Base-by-base conservation (phyloP, 2,888 invertebrate species). In the Ormyrus pomaceus region DNA sequence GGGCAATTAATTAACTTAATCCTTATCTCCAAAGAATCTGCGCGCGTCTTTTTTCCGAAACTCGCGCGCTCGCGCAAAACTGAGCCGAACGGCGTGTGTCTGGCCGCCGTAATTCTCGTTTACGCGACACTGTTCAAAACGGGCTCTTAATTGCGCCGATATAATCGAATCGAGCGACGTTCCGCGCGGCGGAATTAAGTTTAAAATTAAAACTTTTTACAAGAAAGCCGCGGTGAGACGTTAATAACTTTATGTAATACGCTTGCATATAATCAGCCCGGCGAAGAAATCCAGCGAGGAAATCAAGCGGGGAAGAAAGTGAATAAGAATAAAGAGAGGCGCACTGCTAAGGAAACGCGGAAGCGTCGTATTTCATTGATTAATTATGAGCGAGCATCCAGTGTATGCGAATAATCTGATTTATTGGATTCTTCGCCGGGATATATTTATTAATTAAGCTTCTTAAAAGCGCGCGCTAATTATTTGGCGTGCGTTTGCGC, bases 301-400 rank as follows among this genome's bases (percentile, higher is more conserved):
- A 71, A 46, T 10, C 7, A 51, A 51, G 6, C 5, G 51, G 9
- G 61, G 61, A 61, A 70, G 71, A 61, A 53, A 71, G 59, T 50
- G 59, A 59, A 71, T 50, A 70, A 71, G 59, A 71, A 71, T 19
- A 10, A 34, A 45, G 45, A 56, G 46, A 46, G 4, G 48, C 58
- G 46, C 11, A 34, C 48, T n/a, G 3, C 11, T 51, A 59, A 71
- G 70, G 59, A 71, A 71, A 71, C 13, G 70, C 70, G 70, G 70
- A 71, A 71, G 70, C 70, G 46, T 19, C 46, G 56, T 59, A 59
- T 59, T 71, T 59, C 70, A 59, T 59, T 71, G 70, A 71, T 59
- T 50, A 59, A 71, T 71, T 59, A 59, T 50, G 5, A 8, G 48
- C 6, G n/a, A 5, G 45, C 10, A n/a, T 48, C 6, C 56, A 45